These are phyloP conservation scores for Masnerella sp. DNA, from an alignment of 2,888 invertebrate genomes.

Conservation along the genomic window DNA sequence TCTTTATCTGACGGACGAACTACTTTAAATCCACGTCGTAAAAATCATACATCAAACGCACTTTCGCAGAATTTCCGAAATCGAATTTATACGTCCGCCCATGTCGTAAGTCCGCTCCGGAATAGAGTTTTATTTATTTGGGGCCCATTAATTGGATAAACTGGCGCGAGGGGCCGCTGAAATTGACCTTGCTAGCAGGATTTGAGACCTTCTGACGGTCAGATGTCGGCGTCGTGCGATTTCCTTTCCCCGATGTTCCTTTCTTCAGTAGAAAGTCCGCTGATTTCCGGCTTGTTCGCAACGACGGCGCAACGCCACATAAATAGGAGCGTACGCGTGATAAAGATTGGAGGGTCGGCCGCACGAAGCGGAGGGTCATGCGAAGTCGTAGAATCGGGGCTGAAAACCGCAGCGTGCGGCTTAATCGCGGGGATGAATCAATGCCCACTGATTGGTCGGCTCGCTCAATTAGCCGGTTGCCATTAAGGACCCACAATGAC, in stretches of 20 bases:
- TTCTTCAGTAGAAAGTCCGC: slow-evolving; percentile 40
- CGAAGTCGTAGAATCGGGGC: slow-evolving; percentile 38
- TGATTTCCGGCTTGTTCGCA: slow-evolving; percentile 46
- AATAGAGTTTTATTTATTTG: slow-evolving; percentile 20
- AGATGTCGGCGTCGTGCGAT: slow-evolving; percentile 35
- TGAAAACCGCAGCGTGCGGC: slow-evolving; percentile 59
- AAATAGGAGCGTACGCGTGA: slow-evolving; percentile 39
- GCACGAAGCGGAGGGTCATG: slow-evolving; percentile 17
- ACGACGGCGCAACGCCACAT: slow-evolving; percentile 24
- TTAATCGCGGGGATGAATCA: slow-evolving; percentile 65
- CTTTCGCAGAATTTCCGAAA: slow-evolving; percentile 7
- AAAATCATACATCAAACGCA: too few species aligned
- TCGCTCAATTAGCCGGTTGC: slow-evolving; percentile 63
- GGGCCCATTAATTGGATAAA: slow-evolving; percentile 36
- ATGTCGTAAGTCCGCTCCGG: slow-evolving; percentile 3
- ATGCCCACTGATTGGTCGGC: slow-evolving; percentile 70
- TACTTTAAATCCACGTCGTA: too few species aligned
- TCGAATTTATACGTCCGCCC: slow-evolving; percentile 20
- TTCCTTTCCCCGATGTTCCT: slow-evolving; percentile 42
- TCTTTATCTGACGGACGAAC: too few species aligned
- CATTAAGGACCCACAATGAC: slow-evolving; percentile 65
- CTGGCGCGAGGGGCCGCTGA: slow-evolving; percentile 9
- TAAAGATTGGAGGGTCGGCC: slow-evolving; percentile 51
- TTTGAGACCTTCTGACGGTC: slow-evolving; percentile 24
- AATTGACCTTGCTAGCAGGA: slow-evolving; percentile 27